Base-by-base conservation (phyloP, 92 coral and sea anemone species). In the Epizoanthus illoricatus region DNA sequence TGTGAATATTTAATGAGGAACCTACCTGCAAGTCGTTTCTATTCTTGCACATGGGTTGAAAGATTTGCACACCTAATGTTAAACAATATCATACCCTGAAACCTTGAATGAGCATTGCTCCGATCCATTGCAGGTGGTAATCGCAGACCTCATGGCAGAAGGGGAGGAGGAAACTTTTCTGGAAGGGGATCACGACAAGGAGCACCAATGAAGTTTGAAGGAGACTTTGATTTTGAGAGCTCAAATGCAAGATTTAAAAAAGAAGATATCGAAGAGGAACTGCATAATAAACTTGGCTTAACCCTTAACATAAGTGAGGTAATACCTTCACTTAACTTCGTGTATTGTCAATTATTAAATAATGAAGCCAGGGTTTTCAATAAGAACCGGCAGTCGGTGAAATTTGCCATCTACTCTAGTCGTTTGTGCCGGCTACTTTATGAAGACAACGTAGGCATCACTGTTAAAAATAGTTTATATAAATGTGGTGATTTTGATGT, bases 141-240 rank as follows among this genome's bases (percentile, higher is more conserved):
- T 79, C 90, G 91, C 20, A 88, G 94, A 40, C 43, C 87, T 54
- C 98, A 90, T 61, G 91, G 94, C 65, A 88, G 94, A 59, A 74
- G 98, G 72, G 98, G 92, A 61, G 84, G 84, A 33, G 88, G 88
- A 5, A 66, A 85, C 33, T 76, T 79, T 60, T 66, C 87, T 73
- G 84, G 90, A 52, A 88, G 90, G 71, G 97, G 91, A 24, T 81
- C 97, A 0, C 84, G 90, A 52, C 81, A 88, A 33, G 69, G 80
- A 58, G 72, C 78, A 33, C 94, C 94, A 57, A 87, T 94, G 18
- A 92, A 93, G 65, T 97, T 97, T 94, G 95, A 97, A 73, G 98
- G 91, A 36, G 99, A 97, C 65, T 97, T 92, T 94, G 99, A 97
- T 59, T 93, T 97, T 94, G 98, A 97, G 81, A 94, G 98, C 89